Conservation (phyloP, 1,140 invertebrate species). For the Lasioglossum albipes region DNA sequence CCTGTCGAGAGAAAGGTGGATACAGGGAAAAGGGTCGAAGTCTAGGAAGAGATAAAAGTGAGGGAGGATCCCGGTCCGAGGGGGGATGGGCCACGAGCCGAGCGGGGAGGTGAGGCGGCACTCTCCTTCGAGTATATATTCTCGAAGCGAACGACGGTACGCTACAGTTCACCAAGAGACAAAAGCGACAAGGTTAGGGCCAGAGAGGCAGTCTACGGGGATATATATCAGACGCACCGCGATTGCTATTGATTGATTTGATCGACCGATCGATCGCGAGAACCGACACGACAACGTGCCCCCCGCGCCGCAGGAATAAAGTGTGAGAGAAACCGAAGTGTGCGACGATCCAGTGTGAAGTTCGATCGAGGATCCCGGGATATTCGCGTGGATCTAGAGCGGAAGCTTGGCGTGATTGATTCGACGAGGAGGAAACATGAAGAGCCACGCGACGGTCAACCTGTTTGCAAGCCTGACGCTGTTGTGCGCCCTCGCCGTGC, state of each 20-base stretch:
- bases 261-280: no score
- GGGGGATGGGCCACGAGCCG: constrained; percentile 30
- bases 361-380: no score
- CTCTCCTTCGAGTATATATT: constrained; percentile 76
- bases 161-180: constrained; percentile 76
- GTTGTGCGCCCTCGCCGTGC: constrained; percentile 37
- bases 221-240: no score
- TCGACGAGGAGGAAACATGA: neutral
- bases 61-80: constrained; percentile 65
- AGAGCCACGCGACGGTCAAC: constrained; percentile 13
- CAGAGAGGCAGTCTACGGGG: neutral
- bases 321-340: no score
- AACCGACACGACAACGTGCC: no score
- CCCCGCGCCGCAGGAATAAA: no score
- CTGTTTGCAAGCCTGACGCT: constrained; percentile 21
- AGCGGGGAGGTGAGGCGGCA: constrained; percentile 55
- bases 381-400: no score
- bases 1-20: constrained; percentile 1
- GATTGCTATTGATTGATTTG: no score
- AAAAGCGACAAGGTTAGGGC: constrained; percentile 66
- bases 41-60: constrained; percentile 52
- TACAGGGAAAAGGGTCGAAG: constrained; percentile 34
- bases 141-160: constrained; percentile 70
- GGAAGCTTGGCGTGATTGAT: no score
- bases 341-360: no score